Evolutionary conservation across 2,888 invertebrate species (phyloP), one percentile per base, ranked within the genome.

Genomic region (Archips xylosteana): DNA sequence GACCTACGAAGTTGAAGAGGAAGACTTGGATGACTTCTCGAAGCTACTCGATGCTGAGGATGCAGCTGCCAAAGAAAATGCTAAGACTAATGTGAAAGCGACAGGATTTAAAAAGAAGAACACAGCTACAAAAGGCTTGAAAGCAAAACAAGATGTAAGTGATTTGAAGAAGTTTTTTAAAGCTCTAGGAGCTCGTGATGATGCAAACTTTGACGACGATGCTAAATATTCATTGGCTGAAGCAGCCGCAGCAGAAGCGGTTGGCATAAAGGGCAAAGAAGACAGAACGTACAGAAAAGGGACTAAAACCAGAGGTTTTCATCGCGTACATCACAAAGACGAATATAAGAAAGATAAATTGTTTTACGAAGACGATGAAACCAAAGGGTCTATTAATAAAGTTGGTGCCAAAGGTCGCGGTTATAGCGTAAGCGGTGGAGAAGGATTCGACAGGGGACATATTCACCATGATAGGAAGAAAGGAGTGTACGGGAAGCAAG

Each of bases 341-440:
- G 96, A 96, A 81, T 96, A 95, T 81, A 95, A 95, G 78, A 95
- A 95, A 80, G 95, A 95, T 71, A 95, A 95, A 80, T 88, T 94
- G 74, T 95, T 95, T 85, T 95, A 95, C 79, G 95, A 95, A 82
- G 95, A 95, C 69, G 92, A 94, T 74, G 94, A 95, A 85, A 92
- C 92, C 9, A 94, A 89, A 76, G 95, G 95, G 3, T 88, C 89
- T 34, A 88, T 95, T 13, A 92, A 92, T 59, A 95, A 94, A 83
- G 87, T 92, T 77, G 95, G 95, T 0, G 92, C 91, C 3, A 95
- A 95, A 80, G 91, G 91, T n/a, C 80, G 88, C 42, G 93, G 94
- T 0, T 91, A 91, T 60, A 86, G 89, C 75, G 78, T 92, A 15
- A 90, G 88, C 13, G 90, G 92, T 76, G 95, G 95, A 3, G 90